phyloP scores from a whole-genome alignment of 2,888 invertebrate genomes.

The Drosophila recens region DNA sequence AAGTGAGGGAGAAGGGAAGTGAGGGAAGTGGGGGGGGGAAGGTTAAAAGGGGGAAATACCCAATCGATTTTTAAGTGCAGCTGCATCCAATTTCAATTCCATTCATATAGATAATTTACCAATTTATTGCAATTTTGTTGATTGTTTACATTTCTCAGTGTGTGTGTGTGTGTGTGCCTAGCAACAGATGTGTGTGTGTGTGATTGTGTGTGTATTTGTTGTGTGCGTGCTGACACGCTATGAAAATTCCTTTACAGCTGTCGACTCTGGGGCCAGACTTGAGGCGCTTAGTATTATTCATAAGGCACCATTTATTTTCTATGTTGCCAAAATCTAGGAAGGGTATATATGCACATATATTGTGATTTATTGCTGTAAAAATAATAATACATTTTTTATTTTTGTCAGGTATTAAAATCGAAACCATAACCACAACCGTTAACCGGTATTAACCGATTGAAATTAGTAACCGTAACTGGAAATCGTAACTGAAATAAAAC shows the following conservation, averaged over 20 bases:
- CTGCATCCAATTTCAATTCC: slow-evolving; percentile 25
- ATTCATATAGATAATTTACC: slow-evolving; percentile 65
- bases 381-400: background rate
- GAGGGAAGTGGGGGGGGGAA: background rate
- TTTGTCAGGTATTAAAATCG: too few species aligned
- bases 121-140: slow-evolving; percentile 71
- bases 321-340: background rate
- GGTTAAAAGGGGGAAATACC: background rate
- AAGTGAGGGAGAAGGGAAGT: background rate
- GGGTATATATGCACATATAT: slow-evolving; percentile 10
- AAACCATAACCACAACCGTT: too few species aligned
- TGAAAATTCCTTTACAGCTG: slow-evolving; percentile 52
- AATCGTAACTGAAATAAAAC: too few species aligned
- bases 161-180: slow-evolving; percentile 54
- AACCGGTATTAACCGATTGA: too few species aligned
- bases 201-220: slow-evolving; percentile 25
- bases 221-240: slow-evolving; percentile 72
- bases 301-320: slow-evolving; percentile 45
- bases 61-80: slow-evolving; percentile 55
- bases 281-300: slow-evolving; percentile 48
- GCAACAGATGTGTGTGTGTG: slow-evolving; percentile 50
- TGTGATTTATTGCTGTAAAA: background rate
- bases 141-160: slow-evolving; percentile 32
- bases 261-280: slow-evolving; percentile 8
- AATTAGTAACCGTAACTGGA: too few species aligned